Conservation (phyloP, 2,888 invertebrate species). For the Ceriagrion tenellum region DNA sequence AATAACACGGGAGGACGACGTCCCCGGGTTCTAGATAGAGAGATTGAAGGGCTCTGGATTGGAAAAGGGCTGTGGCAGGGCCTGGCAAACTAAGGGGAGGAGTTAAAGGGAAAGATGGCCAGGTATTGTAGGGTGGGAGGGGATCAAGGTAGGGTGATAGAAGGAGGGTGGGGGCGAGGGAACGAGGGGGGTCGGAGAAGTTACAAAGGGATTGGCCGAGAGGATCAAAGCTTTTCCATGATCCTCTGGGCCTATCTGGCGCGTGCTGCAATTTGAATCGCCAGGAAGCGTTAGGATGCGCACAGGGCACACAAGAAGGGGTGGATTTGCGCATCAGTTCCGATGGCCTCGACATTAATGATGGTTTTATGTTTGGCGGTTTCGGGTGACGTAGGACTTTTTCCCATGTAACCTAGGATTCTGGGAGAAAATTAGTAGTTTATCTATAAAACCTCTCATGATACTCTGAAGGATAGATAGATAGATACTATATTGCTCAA, state of each 20-base stretch:
- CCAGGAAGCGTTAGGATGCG: not conserved
- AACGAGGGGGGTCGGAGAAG: not conserved
- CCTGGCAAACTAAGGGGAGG: not conserved
- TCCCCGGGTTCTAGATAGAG: not conserved
- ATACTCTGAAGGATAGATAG: too few species aligned
- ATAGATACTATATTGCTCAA: too few species aligned
- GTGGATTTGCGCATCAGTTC: not conserved
- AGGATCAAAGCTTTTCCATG: not conserved
- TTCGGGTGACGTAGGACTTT: too few species aligned
- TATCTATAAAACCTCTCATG: too few species aligned
- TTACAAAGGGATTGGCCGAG: not conserved
- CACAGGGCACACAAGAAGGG: not conserved
- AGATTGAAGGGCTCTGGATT: not conserved
- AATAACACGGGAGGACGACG: not conserved
- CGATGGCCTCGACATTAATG: too few species aligned
- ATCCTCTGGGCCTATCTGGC: not conserved
- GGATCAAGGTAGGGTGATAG: not conserved
- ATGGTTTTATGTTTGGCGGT: too few species aligned
- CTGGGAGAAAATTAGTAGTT: too few species aligned
- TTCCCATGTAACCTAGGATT: too few species aligned
- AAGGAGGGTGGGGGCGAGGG: too few species aligned
- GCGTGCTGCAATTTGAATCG: constrained; percentile 24
- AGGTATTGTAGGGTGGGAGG: not conserved
- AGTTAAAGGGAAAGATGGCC: not conserved
- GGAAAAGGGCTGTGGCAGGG: not conserved